Conservation (phyloP, 2,797 vertebrate genomes). For the Nyctalus aviator region DNA sequence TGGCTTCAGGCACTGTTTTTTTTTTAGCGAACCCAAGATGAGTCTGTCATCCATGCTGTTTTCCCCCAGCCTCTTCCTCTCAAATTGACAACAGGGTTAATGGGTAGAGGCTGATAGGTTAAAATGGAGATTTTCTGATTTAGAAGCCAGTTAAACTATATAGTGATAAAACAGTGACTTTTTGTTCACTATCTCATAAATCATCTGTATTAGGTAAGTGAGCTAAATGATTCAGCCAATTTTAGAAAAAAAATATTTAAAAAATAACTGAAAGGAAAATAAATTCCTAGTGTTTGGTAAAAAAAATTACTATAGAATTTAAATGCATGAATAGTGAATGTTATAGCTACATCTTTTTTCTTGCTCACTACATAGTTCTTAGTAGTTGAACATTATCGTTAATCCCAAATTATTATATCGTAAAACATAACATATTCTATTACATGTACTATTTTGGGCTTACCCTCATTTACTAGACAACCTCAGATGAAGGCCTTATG, state of each 20-base stretch:
- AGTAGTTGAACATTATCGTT: background rate
- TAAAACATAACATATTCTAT: background rate
- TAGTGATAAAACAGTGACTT: background rate
- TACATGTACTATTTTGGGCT: background rate
- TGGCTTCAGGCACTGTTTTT: background rate
- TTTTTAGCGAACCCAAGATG: background rate
- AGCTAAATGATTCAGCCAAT: background rate
- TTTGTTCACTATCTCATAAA: slow-evolving; percentile 50
- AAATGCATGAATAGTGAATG: background rate
- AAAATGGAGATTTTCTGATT: background rate
- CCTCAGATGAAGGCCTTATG: background rate
- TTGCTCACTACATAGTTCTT: background rate
- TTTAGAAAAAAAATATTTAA: slow-evolving; percentile 35
- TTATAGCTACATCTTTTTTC: background rate
- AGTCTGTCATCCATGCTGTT: background rate
- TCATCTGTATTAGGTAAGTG: background rate
- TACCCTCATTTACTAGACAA: background rate
- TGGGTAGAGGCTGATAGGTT: background rate
- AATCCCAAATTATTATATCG: background rate
- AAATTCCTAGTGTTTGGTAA: background rate
- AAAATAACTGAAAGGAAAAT: background rate
- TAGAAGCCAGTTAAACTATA: slow-evolving; percentile 12
- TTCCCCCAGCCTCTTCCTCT: background rate
- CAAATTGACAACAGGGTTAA: slow-evolving; percentile 5
- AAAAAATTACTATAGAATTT: background rate